Evolutionary conservation across 1,140 invertebrate species (phyloP), one percentile per base, ranked within the genome.

Genomic region (Linepithema humile): DNA sequence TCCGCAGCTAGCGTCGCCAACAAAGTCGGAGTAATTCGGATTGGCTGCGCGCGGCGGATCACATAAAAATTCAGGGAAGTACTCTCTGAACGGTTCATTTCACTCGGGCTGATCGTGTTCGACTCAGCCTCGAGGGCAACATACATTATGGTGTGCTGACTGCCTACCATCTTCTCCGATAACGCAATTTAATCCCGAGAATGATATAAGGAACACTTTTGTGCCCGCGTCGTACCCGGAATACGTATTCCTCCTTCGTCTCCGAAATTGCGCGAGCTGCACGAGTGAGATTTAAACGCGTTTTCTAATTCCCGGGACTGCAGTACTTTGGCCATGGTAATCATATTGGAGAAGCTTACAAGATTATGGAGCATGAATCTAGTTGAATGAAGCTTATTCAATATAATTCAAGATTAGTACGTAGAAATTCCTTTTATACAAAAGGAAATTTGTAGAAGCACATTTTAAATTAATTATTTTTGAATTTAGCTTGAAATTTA

Each of bases 51-150:
- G 20, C 55, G 70, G 32, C 59, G 35, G 72, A 65, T 77, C 82
- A 35, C 73, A 83, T 83, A 83, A 83, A 83, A 83, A 83, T 83
- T 83, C 82, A 77, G 45, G 48, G 59, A 77, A 83, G 82, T 83
- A 65, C 60, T 48, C 45, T 57, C 48, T 64, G 73, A 83, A 83
- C 82, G 82, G 82, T 83, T 83, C 82, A 83, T 83, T 83, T 83
- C 82, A 83, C 72, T 64, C 48, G 48, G 6, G 48, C 72, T 77
- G 82, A 83, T 83, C 82, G 82, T 83, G 82, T 77, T 83, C 73
- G 48, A 64, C 60, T 67, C 73, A 67, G 73, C 82, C 82, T 83
- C 73, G 73, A 78, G 82, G 82, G 82, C 73, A 78, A 83, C 73
- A 83, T 83, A 83, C 60, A 78, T 83, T 83, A 83, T 78, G 60